A percentile compares a stretch with the other conserved stretches of the same genome.
Conservation (phyloP, 2,888 invertebrate genomes). For the Lacanobia oleracea region DNA sequence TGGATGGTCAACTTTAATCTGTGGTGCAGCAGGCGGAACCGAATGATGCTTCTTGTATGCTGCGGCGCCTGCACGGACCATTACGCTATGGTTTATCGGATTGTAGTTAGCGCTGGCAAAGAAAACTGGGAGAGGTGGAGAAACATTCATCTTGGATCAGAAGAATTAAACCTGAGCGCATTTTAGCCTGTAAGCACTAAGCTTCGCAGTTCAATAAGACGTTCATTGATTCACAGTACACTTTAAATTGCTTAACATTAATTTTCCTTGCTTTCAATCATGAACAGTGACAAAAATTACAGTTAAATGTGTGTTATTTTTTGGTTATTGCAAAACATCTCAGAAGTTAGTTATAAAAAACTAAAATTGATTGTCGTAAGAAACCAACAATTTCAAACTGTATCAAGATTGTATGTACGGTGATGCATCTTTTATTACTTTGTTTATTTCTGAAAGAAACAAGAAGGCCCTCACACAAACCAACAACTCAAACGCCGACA, state of each 20-base stretch:
- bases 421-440: background rate
- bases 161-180: background rate
- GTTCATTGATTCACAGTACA: background rate
- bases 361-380: no score
- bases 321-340: no score
- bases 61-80: conserved; percentile 54
- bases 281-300: no score
- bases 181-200: background rate
- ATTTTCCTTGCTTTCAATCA: no score
- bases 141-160: background rate
- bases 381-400: background rate
- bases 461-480: no score
- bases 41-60: conserved; percentile 26
- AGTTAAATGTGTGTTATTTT: no score
- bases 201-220: background rate
- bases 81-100: conserved; percentile 40
- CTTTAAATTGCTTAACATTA: no score
- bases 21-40: conserved; percentile 50
- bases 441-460: background rate
- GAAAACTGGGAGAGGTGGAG: background rate
- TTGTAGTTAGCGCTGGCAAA: conserved; percentile 1
- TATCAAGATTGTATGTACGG: background rate
- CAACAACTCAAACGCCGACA: background rate
- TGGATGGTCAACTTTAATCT: background rate
- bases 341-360: no score